Conservation (phyloP, 1,140 invertebrate species). For the Pogonognathellus flavescens region DNA sequence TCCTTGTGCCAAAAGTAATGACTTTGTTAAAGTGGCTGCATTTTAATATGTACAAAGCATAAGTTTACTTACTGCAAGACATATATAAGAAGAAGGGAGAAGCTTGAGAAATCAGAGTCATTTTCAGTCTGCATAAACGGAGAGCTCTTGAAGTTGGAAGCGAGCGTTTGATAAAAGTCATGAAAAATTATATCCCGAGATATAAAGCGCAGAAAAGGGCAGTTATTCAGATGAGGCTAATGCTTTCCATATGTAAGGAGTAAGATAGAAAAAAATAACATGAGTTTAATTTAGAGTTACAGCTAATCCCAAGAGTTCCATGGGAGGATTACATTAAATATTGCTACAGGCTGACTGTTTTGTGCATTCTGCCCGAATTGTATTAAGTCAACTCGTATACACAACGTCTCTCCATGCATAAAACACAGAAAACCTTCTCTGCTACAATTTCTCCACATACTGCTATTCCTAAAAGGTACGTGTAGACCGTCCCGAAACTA, state of each 20-base stretch:
- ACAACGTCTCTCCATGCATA: neutral
- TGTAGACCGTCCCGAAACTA: neutral
- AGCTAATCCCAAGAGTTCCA: conserved; percentile 24
- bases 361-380: neutral
- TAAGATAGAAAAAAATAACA: conserved; percentile 23
- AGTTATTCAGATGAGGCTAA: conserved; percentile 34
- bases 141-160: too few species aligned
- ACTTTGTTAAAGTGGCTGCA: too few species aligned
- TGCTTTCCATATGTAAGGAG: conserved; percentile 25
- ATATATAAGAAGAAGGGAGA: too few species aligned
- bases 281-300: conserved; percentile 25
- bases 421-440: neutral
- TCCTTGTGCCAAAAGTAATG: too few species aligned
- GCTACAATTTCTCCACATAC: neutral
- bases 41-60: too few species aligned
- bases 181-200: neutral
- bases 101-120: too few species aligned
- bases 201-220: conserved; percentile 19
- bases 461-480: neutral
- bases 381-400: neutral
- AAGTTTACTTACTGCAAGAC: too few species aligned
- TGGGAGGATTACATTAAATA: conserved; percentile 50
- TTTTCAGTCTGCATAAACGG: too few species aligned
- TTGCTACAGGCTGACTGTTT: conserved; percentile 29
- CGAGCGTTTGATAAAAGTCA: too few species aligned